phyloP scores from a whole-genome alignment of 2,888 invertebrate species.

The Apocheima hispidaria region DNA sequence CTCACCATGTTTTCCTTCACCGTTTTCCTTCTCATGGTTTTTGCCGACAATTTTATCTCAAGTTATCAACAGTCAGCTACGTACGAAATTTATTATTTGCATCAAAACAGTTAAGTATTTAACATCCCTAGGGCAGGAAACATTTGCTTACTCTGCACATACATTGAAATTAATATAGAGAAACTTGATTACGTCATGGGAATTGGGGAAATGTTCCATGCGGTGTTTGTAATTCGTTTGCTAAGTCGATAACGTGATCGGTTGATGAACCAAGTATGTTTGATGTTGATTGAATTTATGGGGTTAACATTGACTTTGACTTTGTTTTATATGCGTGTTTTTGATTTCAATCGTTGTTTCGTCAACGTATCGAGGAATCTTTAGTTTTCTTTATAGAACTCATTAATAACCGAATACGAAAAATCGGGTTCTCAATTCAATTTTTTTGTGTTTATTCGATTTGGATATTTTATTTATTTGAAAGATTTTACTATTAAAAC shows the following conservation, averaged over 20 bases:
- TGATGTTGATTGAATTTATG: conserved; percentile 10
- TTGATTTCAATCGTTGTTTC: too few species aligned
- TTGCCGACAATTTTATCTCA: not conserved
- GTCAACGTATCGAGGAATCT: too few species aligned
- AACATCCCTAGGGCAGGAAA: conserved; percentile 3
- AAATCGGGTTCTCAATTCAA: too few species aligned
- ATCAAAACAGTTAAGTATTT: not conserved
- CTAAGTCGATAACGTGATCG: not conserved
- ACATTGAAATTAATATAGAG: conserved; percentile 22
- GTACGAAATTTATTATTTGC: not conserved
- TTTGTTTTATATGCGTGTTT: not conserved
- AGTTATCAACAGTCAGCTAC: not conserved
- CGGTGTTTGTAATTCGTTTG: conserved; percentile 14
- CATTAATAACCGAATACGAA: too few species aligned
- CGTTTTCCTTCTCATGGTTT: too few species aligned
- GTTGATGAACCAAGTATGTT: conserved; percentile 10
- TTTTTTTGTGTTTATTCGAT: too few species aligned
- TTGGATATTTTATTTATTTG: too few species aligned
- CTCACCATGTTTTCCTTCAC: too few species aligned
- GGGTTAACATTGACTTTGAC: not conserved
- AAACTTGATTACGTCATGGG: conserved; percentile 24
- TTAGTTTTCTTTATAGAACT: too few species aligned
- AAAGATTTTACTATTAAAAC: too few species aligned
- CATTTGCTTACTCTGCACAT: not conserved
- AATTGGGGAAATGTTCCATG: conserved; percentile 15